A percentile compares a stretch with the other conserved stretches of the same genome.
Evolutionary conservation across 2,797 vertebrate genomes (phyloP).

Genomic region (Perdix hodgsoniae): DNA sequence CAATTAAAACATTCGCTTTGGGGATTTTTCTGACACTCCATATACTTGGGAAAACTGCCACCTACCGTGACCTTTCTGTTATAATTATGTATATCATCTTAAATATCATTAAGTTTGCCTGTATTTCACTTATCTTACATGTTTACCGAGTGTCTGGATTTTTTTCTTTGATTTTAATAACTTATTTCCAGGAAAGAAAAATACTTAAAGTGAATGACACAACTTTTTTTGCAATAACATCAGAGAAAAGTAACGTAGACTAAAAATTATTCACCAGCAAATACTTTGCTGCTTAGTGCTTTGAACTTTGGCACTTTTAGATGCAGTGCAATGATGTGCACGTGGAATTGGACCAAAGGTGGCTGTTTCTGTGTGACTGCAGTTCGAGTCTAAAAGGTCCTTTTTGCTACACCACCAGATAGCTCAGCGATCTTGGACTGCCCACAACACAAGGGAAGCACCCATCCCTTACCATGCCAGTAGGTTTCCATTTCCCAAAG

Average conservation of each 20-base stretch:
- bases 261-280: neutral
- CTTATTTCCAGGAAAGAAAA: neutral
- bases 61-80: constrained; percentile 9
- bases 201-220: neutral
- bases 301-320: accelerated
- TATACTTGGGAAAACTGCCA: constrained; percentile 41
- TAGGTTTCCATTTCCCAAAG: neutral
- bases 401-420: accelerated
- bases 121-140: neutral
- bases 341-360: neutral
- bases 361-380: neutral
- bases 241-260: neutral
- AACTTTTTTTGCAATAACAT: neutral
- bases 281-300: neutral
- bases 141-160: neutral
- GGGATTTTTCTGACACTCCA: constrained; percentile 37
- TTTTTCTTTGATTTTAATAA: neutral
- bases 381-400: neutral
- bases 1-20: neutral
- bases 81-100: neutral
- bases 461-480: neutral
- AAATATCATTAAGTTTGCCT: neutral
- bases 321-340: neutral
- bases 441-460: too few relatives aligned
- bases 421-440: accelerated